phyloP scores from a whole-genome alignment of 2,797 vertebrate genomes.

The Pteronotus mesoamericanus region DNA sequence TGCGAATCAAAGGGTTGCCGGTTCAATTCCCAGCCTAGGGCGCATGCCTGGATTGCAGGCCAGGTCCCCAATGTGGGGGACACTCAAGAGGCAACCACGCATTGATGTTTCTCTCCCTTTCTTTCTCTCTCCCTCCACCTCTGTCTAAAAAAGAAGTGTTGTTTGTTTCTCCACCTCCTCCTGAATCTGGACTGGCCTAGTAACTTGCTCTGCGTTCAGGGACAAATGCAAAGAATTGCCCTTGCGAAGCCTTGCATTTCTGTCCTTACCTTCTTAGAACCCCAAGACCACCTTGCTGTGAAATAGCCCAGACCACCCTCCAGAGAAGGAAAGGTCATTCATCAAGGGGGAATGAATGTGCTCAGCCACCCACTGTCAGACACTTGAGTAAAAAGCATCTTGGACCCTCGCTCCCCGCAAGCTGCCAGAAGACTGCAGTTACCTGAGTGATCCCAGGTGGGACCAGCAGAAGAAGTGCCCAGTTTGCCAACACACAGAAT shows the following conservation, averaged over 20 bases:
- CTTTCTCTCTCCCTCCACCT: no score
- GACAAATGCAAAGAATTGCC: no score
- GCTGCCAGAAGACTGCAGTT: not conserved
- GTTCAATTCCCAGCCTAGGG: no score
- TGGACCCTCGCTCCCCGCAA: not conserved
- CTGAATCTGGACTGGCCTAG: not conserved
- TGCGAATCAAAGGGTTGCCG: no score
- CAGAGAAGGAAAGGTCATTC: not conserved
- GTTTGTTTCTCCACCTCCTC: not conserved
- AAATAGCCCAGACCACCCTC: not conserved
- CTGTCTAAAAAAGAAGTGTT: no score
- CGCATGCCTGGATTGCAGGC: no score
- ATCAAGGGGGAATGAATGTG: not conserved
- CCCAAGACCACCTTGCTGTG: not conserved
- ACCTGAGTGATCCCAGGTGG: no score
- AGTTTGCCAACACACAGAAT: not conserved
- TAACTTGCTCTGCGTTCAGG: not conserved
- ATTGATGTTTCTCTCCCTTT: no score
- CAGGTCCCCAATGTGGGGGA: no score
- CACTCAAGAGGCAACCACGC: no score
- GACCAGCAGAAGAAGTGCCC: not conserved
- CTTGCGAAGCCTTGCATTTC: not conserved
- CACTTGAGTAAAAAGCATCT: not conserved
- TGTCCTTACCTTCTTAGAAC: not conserved
- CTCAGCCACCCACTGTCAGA: not conserved